Conservation (phyloP, 1,140 invertebrate species). For the Bombus confusus region DNA sequence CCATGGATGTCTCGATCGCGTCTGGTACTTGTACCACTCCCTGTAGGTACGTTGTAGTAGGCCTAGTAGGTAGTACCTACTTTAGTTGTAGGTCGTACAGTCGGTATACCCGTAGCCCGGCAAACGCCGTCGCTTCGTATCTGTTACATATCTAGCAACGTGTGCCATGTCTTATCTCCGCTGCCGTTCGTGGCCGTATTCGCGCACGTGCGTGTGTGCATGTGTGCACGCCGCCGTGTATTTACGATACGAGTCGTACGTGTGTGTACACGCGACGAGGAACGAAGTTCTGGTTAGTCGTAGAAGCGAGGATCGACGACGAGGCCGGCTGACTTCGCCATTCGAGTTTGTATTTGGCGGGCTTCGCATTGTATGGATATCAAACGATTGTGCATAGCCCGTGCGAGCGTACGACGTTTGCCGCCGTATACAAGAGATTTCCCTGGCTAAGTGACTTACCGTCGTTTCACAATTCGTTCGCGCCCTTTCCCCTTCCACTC, state of each 20-base stretch:
- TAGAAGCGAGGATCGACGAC: background rate
- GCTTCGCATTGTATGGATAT: conserved; percentile 72
- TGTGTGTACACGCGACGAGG: background rate
- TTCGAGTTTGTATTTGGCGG: conserved; percentile 57
- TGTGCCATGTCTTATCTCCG: conserved; percentile 76
- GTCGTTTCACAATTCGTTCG: conserved; percentile 9
- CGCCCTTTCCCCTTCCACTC: background rate
- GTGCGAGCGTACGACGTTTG: conserved; percentile 30
- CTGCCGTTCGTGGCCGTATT: conserved; percentile 63
- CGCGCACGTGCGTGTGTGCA: conserved; percentile 13
- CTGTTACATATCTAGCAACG: conserved; percentile 75
- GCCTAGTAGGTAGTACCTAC: conserved; percentile 66
- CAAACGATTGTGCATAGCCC: conserved; percentile 62
- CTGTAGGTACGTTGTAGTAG: conserved; percentile 58
- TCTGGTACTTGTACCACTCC: conserved; percentile 59
- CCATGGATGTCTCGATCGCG: conserved; percentile 64
- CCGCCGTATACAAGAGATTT: conserved; percentile 22
- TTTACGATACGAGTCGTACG: background rate
- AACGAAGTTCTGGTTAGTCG: background rate
- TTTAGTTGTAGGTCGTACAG: conserved; percentile 65
- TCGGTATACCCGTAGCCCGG: conserved; percentile 60
- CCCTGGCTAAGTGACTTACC: conserved; percentile 32
- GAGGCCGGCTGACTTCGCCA: conserved; percentile 14
- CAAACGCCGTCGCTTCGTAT: conserved; percentile 69
- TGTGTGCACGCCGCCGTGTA: background rate